A percentile compares a stretch with the other conserved stretches of the same genome.
Evolutionary conservation across 2,797 vertebrate species (phyloP).

Genomic region (Distichodus sexfasciatus): DNA sequence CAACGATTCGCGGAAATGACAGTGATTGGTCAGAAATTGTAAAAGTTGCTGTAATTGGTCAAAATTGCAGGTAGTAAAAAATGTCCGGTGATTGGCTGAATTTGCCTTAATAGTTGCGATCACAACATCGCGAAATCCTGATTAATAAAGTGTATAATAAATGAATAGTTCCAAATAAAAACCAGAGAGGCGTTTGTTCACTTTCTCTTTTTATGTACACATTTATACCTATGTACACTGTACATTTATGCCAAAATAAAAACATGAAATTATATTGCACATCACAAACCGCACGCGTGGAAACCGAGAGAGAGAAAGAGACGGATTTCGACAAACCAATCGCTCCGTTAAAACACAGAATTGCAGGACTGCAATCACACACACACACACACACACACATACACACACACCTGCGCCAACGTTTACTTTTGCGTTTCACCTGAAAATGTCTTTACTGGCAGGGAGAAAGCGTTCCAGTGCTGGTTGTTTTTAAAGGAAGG

Average conservation of each 20-base stretch:
- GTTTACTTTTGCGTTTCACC: not conserved
- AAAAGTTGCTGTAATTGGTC: too few species aligned
- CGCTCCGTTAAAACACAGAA: not conserved
- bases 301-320: slow-evolving; percentile 48
- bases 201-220: slow-evolving; percentile 75
- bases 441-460: not conserved
- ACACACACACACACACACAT: slow-evolving; percentile 13
- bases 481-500: slow-evolving; percentile 39
- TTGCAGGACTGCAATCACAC: slow-evolving; percentile 1
- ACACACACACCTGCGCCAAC: not conserved
- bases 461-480: slow-evolving; percentile 5
- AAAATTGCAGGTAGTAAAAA: too few species aligned
- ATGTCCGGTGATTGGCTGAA: too few species aligned
- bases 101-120: too few species aligned
- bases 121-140: too few species aligned
- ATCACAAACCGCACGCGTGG: slow-evolving; percentile 62
- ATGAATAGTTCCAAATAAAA: not conserved
- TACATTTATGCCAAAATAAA: slow-evolving; percentile 76
- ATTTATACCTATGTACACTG: slow-evolving; percentile 80
- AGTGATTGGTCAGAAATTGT: too few species aligned
- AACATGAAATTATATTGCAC: slow-evolving; percentile 73
- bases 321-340: slow-evolving; percentile 21
- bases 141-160: too few species aligned
- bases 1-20: too few species aligned
- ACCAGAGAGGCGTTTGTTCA: slow-evolving; percentile 42